phyloP scores from a whole-genome alignment of 2,797 vertebrate genomes.

The Corythornis leucogaster region DNA sequence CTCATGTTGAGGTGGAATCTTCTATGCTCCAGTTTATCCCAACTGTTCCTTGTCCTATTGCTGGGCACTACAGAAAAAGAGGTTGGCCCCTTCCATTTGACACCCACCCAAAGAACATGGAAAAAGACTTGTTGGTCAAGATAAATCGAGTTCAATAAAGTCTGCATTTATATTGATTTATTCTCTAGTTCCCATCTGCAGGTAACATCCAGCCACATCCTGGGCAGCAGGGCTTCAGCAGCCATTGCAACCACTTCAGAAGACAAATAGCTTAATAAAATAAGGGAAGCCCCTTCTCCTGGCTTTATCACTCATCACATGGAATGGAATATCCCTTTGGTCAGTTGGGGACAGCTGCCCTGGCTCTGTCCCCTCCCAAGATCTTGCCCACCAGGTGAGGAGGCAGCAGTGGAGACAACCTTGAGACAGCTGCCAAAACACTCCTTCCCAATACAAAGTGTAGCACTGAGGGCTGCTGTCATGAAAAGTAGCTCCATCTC shows the following conservation, averaged over 20 bases:
- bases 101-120: neutral
- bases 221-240: neutral
- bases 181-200: neutral
- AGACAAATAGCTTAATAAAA: fast-evolving
- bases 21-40: too few species aligned
- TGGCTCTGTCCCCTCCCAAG: too few species aligned
- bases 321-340: neutral
- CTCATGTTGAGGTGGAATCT: too few species aligned
- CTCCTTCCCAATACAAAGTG: neutral
- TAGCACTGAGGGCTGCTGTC: neutral
- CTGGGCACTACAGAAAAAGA: too few species aligned
- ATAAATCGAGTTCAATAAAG: neutral
- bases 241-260: fast-evolving
- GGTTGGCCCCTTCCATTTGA: too few species aligned
- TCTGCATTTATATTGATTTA: too few species aligned
- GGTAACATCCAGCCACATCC: neutral
- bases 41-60: too few species aligned
- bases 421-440: neutral
- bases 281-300: neutral
- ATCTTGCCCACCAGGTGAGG: too few species aligned
- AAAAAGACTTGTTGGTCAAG: neutral
- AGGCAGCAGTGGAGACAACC: neutral
- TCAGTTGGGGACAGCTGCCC: neutral
- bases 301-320: neutral
- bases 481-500: neutral